These are phyloP conservation scores for Onychomys leucogaster DNA, from an alignment of 2,797 vertebrate genomes.

Conservation along the genomic window DNA sequence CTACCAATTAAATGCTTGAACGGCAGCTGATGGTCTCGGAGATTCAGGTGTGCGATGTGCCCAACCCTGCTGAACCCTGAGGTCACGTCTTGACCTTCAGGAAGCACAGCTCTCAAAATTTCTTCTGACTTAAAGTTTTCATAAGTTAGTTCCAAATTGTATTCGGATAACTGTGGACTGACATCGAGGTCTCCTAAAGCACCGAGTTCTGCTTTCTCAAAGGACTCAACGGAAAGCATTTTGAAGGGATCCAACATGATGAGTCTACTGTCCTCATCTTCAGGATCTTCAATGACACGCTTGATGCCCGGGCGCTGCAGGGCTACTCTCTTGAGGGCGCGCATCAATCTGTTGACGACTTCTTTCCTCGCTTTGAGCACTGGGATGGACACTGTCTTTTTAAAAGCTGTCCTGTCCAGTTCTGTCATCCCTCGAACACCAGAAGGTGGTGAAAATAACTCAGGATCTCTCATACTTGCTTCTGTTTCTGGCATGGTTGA, in stretches of 20 bases:
- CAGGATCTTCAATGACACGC: conserved; percentile 91
- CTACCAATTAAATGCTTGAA: conserved; percentile 96
- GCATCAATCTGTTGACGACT: conserved; percentile 89
- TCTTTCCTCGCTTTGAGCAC: conserved; percentile 92
- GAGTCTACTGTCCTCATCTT: conserved; percentile 88
- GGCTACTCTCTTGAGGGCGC: conserved; percentile 90
- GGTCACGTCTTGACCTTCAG: conserved; percentile 94
- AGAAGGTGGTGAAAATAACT: conserved; percentile 89
- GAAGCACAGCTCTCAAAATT: conserved; percentile 95
- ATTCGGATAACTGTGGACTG: conserved; percentile 87
- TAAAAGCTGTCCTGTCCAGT: conserved; percentile 94
- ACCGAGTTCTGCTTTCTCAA: conserved; percentile 89
- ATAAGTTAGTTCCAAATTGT: conserved; percentile 92
- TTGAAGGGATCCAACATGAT: conserved; percentile 94
- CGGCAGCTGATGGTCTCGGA: conserved; percentile 96
- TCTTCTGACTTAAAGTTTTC: conserved; percentile 96
- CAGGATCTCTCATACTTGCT: conserved; percentile 81
- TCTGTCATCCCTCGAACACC: conserved; percentile 94
- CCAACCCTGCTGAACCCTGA: conserved; percentile 96
- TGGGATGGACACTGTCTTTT: conserved; percentile 92
- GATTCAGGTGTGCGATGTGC: conserved; percentile 97
- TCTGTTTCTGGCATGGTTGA: conserved; percentile 81
- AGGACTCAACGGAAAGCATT: conserved; percentile 86
- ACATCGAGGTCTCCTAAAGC: conserved; percentile 89
- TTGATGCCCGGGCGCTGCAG: conserved; percentile 93